Base-by-base conservation (phyloP, 2,888 invertebrate species). In the Neoitamus cyanurus region DNA sequence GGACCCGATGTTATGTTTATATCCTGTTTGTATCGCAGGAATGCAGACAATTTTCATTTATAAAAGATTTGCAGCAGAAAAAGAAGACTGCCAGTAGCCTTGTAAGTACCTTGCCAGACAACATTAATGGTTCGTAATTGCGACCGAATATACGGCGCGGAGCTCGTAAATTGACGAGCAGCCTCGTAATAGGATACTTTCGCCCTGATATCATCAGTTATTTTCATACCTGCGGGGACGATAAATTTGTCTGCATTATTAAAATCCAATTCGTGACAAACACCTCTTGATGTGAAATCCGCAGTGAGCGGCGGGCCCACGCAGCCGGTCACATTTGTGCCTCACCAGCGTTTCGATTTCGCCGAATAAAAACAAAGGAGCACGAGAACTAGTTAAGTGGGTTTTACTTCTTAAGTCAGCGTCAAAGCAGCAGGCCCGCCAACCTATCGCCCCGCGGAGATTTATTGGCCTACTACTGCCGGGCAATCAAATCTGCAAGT, bases 181-280 rank as follows among this genome's bases (percentile, higher is more conserved):
- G 58, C 58, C 25, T 25, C 58, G 58, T 58, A 58, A 58, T 75
- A 20, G 20, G 75, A 42, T 75, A 75, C 75, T 42, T 75, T 75
- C 46, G 75, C 42, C 42, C 42, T 46, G 75, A 75, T 75, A 75
- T 75, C 42, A 75, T 75, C 75, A 37, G 42, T 25, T 34, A 37
- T 75, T 75, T 75, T 75, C 42, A 42, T 75, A 75, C 42, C 42
- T 42, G 42, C 28, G 42, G 42, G 25, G 37, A 37, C 42, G 37
- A 75, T 75, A 75, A 75, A 75, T 75, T 75, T 42, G 75, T 75
- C 75, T 42, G 42, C 42, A 25, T 75, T 75, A 75, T 75, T 75
- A 75, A 75, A 75, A 75, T 75, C 75, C 75, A 75, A 75, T 75
- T 42, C 75, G 75, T 75, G 78, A 78, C 48, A 48, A 70, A 78